Base-by-base conservation (phyloP, 2,797 vertebrate species). In the Microctenopoma steveboyesi region DNA sequence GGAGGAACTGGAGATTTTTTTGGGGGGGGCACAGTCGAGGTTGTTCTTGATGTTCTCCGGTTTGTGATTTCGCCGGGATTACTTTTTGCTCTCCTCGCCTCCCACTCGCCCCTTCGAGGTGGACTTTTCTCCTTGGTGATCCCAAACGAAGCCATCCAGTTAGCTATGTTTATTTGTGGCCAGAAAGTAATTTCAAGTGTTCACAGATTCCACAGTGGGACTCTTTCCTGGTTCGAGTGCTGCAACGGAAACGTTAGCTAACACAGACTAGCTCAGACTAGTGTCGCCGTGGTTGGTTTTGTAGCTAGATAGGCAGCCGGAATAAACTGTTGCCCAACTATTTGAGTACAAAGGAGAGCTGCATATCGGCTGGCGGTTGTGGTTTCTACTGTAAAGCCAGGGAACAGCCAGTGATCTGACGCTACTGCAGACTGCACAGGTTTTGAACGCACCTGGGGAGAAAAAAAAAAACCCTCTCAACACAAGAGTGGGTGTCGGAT, bases 231-330 rank as follows among this genome's bases (percentile, higher is more conserved):
- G 82, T 86, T 86, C 76, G 79, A 86, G 80, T 72, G 57, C 82
- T 91, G 88, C 88, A 82, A 74, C 86, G 91, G 89, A 73, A 93
- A 89, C 87, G 85, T 92, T 88, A 94, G 92, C 91, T 94, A 95
- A 94, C 94, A 93, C 85, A 88, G 70, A 89, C 85, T 91, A 82
- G 88, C 86, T 74, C 63, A 3, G n/a, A 72, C 71, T 62, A 69
- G 79, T 64, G 63, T 72, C 40, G 30, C 58, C 48, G 58, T 68
- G 63, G 14, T 72, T 68, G 81, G 50, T 83, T 83, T 79, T 64
- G 64, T 73, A 72, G 74, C 49, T 83, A 83, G 79, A n/a, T 70
- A 80, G 66, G 53, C 69, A 72, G 45, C 48, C 27, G 40, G 76
- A 62, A 52, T 25, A 57, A 63, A 70, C 55, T 33, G 37, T 66